Evolutionary conservation across 2,797 vertebrate genomes (phyloP), one percentile per base, ranked within the genome.

Genomic region (Phalloptychus januarius): DNA sequence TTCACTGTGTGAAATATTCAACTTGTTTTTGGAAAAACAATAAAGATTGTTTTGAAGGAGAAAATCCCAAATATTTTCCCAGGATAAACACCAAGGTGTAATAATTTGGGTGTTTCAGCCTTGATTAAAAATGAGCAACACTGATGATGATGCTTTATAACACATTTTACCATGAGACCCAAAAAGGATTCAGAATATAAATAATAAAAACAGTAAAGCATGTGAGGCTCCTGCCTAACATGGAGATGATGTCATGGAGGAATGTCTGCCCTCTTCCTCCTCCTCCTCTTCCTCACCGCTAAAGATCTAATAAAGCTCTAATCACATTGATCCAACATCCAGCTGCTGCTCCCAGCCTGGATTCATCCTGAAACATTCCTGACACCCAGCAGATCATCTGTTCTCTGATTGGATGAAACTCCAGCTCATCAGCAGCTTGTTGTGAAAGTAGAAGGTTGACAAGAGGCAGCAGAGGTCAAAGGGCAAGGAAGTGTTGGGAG

Each of bases 261-360:
- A 63, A 33, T 44, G 18, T 16, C 42, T 46, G 42, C 5, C n/a
- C 16, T 75, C 56, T 42, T 48, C 40, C n/a, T 44, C 44, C 48
- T 42, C 33, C 67, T 77, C 48, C 11, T 44, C 54, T n/a, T 56
- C 54, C 54, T 56, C 54, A 10, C 54, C 4, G 3, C 54, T 56
- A 28, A 16, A 50, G 7, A 77, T 77, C 76, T 71, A 77, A 77
- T 77, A 58, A 77, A 33, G 23, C 63, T 23, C 4, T 69, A 76
- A 69, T 69, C 52, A 18, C 25, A 40, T 76, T 13, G 33, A 33
- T n/a, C 23, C 45, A 40, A 8, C 45, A 25, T 76, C 63, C 65
- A 33, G 61, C 63, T 42, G 61, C 23, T 76, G 74, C 61, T 54
- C 13, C 71, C 33, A 25, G 15, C 2, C 5, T 16, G 16, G 44